These are phyloP conservation scores for Phalacrocorax brasilianus DNA, from an alignment of 2,113 vertebrate species.

Conservation along the genomic window DNA sequence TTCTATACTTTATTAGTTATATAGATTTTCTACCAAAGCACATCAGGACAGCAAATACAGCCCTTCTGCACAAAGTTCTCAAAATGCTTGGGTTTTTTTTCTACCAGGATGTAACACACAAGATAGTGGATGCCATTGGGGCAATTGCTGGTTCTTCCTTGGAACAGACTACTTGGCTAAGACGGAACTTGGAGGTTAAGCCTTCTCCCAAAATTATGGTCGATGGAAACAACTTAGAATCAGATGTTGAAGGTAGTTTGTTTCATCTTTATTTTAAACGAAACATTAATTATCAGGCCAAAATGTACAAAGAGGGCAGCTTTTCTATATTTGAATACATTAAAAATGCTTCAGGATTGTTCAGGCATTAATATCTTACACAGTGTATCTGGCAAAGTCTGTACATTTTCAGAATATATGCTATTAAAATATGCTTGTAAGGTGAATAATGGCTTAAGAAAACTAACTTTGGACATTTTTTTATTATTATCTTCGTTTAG, in stretches of 20 bases:
- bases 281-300: neutral
- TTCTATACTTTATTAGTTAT: neutral
- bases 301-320: neutral
- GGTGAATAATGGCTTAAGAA: neutral
- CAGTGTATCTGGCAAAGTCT: neutral
- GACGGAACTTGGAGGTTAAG: constrained; percentile 96
- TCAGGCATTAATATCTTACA: neutral
- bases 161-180: constrained; percentile 97
- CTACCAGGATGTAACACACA: constrained; percentile 92
- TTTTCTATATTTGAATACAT: neutral
- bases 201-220: constrained; percentile 95
- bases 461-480: neutral
- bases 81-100: neutral
- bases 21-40: neutral
- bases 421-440: neutral
- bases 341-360: neutral
- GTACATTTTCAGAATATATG: neutral
- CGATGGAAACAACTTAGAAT: constrained; percentile 88
- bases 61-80: neutral
- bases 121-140: constrained; percentile 95
- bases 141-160: constrained; percentile 95
- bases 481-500: constrained; percentile 71
- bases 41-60: neutral
- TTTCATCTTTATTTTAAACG: neutral
- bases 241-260: constrained; percentile 90